A percentile compares a stretch with the other conserved stretches of the same genome.
Conservation (phyloP, 2,113 vertebrate species). For the cat (Felis catus) region DNA sequence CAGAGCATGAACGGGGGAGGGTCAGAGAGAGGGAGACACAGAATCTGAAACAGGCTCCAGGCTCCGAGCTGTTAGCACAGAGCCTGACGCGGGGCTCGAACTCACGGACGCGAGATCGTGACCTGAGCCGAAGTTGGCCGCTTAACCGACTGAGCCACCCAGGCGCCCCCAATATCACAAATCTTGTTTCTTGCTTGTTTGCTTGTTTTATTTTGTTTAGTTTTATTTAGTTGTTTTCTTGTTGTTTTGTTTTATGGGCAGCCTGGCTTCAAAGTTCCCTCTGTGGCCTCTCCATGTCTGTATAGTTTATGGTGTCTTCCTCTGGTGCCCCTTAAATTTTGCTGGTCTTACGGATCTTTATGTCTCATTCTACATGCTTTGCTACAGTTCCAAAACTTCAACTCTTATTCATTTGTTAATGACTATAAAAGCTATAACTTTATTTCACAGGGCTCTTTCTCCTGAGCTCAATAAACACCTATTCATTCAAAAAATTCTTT, state of each 20-base stretch:
- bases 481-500: background rate
- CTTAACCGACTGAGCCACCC: too few species aligned
- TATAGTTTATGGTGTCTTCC: background rate
- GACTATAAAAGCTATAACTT: background rate
- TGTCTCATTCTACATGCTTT: background rate
- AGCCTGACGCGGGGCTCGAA: too few species aligned
- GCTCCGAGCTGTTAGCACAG: too few species aligned
- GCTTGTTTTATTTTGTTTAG: background rate
- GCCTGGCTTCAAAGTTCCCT: background rate
- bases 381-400: background rate
- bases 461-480: background rate
- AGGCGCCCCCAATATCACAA: background rate
- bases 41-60: too few species aligned
- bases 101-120: too few species aligned
- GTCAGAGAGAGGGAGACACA: too few species aligned
- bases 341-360: background rate
- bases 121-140: too few species aligned
- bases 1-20: too few species aligned
- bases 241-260: background rate
- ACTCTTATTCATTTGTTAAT: background rate
- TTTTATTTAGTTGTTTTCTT: background rate
- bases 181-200: background rate
- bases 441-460: background rate
- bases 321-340: background rate
- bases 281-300: background rate